Evolutionary conservation across 2,888 invertebrate genomes (phyloP).

Genomic region (Allolobophora icterica): DNA sequence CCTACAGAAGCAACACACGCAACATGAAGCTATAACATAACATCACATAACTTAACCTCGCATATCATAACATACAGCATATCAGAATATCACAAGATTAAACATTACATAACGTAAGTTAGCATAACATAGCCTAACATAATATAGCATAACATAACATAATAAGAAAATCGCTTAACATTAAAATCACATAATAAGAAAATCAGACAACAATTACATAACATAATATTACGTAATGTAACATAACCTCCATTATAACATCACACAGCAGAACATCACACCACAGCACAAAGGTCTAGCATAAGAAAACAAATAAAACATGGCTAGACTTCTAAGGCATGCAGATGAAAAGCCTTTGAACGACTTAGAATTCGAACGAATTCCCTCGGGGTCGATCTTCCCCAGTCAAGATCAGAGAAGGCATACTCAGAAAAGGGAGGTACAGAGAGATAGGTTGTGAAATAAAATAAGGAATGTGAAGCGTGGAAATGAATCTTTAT

Average conservation of each 20-base stretch:
- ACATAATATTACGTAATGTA: too few species aligned
- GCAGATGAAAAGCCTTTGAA: not conserved
- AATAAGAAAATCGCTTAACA: too few species aligned
- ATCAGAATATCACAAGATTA: too few species aligned
- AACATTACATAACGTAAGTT: too few species aligned
- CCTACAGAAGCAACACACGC: slow-evolving; percentile 59
- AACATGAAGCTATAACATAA: not conserved
- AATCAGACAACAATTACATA: too few species aligned
- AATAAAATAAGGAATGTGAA: not conserved
- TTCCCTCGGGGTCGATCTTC: not conserved
- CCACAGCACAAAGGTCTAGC: not conserved
- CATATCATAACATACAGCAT: too few species aligned
- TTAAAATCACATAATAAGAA: too few species aligned
- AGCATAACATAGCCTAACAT: too few species aligned
- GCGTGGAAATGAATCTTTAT: not conserved
- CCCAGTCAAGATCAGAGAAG: not conserved
- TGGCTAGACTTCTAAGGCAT: not conserved
- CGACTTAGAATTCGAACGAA: not conserved
- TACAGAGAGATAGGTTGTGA: not conserved
- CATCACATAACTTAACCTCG: not conserved
- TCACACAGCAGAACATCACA: not conserved
- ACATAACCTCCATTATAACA: not conserved
- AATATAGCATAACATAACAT: too few species aligned
- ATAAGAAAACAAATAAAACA: not conserved
- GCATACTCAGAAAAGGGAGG: not conserved